phyloP scores from a whole-genome alignment of 2,797 vertebrate species.

The Allobates femoralis region DNA sequence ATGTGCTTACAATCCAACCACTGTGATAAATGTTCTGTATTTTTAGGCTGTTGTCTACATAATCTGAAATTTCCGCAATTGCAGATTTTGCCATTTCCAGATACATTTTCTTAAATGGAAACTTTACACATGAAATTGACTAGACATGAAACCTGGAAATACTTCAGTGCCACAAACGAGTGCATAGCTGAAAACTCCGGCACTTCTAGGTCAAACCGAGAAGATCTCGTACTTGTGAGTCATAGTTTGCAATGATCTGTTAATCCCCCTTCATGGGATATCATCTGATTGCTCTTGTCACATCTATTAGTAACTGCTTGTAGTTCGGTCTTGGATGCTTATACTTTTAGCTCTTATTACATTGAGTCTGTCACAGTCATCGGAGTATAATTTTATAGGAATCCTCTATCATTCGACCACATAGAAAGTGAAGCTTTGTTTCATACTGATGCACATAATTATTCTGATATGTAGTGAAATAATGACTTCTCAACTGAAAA shows the following conservation, averaged over 20 bases:
- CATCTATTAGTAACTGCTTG: neutral
- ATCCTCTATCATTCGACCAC: neutral
- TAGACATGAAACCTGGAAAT: neutral
- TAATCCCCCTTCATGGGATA: conserved; percentile 22
- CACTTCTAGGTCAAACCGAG: neutral
- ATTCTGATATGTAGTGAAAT: neutral
- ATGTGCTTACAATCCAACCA: no score
- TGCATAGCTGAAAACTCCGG: neutral
- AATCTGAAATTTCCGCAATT: no score
- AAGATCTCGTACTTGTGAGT: conserved; percentile 6
- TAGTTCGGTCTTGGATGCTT: conserved; percentile 2
- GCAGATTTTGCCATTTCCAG: neutral
- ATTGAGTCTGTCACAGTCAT: neutral
- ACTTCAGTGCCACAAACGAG: neutral
- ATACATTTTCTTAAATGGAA: neutral
- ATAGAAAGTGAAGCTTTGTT: neutral
- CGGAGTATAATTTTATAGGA: neutral
- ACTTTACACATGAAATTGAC: neutral
- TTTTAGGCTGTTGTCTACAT: no score
- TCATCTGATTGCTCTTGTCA: conserved; percentile 35
- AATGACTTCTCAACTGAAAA: neutral
- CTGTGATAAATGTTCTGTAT: no score
- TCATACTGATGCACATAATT: neutral
- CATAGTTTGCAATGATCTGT: neutral
- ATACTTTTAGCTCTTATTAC: neutral